These are phyloP conservation scores for Hypotaenidia okinawae DNA, from an alignment of 2,797 vertebrate genomes.

Conservation along the genomic window DNA sequence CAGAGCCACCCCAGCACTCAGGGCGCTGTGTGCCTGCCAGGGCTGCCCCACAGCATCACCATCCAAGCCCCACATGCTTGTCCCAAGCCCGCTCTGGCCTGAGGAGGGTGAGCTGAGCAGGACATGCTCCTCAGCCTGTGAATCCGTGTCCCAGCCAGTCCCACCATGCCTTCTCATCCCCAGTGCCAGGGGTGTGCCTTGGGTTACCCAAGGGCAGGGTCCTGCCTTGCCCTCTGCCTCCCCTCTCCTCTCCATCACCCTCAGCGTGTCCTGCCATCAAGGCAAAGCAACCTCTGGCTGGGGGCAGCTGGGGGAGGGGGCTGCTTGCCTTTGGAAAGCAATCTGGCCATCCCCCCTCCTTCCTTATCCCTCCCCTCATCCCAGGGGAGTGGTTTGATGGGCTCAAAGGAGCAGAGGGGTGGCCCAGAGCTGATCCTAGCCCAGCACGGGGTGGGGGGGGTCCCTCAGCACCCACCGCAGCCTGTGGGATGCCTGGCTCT, in stretches of 20 bases:
- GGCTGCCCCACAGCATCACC: background rate
- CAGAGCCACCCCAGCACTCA: rapidly evolving
- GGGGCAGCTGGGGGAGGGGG: background rate
- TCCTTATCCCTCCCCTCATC: too few species aligned
- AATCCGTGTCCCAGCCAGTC: background rate
- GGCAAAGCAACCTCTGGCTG: background rate
- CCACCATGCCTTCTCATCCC: constrained; percentile 35
- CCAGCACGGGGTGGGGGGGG: too few species aligned
- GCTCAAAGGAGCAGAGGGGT: background rate
- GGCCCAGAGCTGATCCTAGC: background rate
- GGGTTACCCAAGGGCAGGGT: constrained; percentile 10
- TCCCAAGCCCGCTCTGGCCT: background rate
- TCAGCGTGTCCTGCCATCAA: background rate
- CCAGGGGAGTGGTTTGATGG: background rate
- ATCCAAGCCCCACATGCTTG: background rate
- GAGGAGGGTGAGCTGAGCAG: background rate
- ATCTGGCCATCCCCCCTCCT: background rate
- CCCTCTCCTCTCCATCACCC: background rate
- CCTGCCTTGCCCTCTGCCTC: constrained; percentile 20
- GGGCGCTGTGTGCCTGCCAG: background rate
- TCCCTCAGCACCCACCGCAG: rapidly evolving
- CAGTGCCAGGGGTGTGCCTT: background rate
- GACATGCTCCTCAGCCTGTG: constrained; percentile 52
- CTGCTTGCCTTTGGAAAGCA: background rate
- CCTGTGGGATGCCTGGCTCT: background rate